phyloP scores from a whole-genome alignment of 2,797 vertebrate species.

The Anomalospiza imberbis region DNA sequence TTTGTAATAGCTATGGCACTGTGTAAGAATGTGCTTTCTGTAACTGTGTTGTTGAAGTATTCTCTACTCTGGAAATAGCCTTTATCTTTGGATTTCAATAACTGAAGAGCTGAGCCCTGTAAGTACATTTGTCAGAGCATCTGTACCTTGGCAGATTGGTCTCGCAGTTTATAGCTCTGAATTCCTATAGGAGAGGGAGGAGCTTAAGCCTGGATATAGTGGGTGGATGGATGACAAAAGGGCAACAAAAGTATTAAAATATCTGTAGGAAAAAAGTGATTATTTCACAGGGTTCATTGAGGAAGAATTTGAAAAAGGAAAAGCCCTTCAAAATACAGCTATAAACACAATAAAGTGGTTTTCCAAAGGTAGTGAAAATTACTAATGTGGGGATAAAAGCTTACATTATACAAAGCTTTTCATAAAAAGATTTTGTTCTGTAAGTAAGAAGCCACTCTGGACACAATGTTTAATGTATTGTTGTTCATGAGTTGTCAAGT shows the following conservation, averaged over 20 bases:
- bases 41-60: background rate
- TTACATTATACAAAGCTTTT: background rate
- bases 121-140: background rate
- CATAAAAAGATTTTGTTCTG: background rate
- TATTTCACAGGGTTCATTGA: background rate
- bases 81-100: background rate
- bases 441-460: background rate
- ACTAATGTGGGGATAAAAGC: background rate
- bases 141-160: background rate
- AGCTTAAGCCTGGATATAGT: background rate
- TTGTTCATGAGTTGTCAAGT: background rate
- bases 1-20: background rate
- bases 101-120: background rate
- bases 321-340: background rate
- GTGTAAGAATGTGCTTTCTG: background rate
- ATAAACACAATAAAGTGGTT: background rate
- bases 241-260: background rate
- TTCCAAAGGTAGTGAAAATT: background rate
- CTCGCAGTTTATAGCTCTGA: background rate
- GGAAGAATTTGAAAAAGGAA: background rate
- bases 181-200: background rate
- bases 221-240: background rate
- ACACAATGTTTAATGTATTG: accelerated
- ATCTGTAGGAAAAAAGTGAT: background rate
- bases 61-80: background rate